These are phyloP conservation scores for Julus scandinavius DNA, from an alignment of 2,888 invertebrate species.

Conservation along the genomic window DNA sequence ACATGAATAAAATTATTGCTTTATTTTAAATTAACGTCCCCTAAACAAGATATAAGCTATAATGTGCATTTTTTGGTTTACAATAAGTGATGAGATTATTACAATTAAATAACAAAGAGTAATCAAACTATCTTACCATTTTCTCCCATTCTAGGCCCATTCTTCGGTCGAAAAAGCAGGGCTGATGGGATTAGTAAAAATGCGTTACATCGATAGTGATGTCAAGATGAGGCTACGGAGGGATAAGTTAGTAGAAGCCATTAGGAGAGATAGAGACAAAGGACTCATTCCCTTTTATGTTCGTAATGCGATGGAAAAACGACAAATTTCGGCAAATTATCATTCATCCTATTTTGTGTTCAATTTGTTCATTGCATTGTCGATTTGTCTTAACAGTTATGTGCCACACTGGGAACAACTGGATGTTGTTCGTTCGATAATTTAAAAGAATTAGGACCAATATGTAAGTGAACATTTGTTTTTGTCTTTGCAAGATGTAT, in stretches of 20 bases:
- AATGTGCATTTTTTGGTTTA: too few relatives aligned
- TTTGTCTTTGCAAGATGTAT: too few relatives aligned
- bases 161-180: constrained; percentile 97
- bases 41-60: too few relatives aligned
- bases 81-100: too few relatives aligned
- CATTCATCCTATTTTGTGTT: background rate
- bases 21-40: too few relatives aligned
- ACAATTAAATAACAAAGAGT: too few relatives aligned
- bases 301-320: constrained; percentile 67
- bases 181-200: constrained; percentile 89
- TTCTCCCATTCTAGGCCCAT: constrained; percentile 75
- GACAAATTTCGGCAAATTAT: background rate
- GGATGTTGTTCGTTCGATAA: constrained; percentile 97
- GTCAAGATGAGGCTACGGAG: constrained; percentile 86
- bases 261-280: constrained; percentile 79
- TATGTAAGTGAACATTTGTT: constrained; percentile 69
- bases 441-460: constrained; percentile 74
- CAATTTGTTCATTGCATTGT: constrained; percentile 10
- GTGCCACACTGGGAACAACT: constrained; percentile 95
- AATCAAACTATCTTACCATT: background rate
- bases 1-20: too few relatives aligned
- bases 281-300: constrained; percentile 94
- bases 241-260: constrained; percentile 79
- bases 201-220: constrained; percentile 92
- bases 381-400: constrained; percentile 74